Percentiles rank a stretch among this genome's conserved stretches.
Conservation (phyloP, 2,113 vertebrate species). For the Sorex fumeus region DNA sequence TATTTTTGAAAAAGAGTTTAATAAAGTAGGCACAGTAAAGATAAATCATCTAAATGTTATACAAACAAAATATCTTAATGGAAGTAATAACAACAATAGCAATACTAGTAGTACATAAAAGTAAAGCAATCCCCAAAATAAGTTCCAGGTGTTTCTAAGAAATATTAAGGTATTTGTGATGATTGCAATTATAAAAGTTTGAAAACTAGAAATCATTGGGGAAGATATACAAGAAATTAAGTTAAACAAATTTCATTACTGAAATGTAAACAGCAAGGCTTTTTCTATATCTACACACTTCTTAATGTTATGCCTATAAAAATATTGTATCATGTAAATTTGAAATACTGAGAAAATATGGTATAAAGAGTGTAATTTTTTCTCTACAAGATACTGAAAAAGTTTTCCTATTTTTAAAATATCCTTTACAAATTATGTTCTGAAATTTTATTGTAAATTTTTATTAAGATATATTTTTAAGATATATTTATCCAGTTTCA, state of each 20-base stretch:
- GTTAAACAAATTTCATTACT: not conserved
- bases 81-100: not conserved
- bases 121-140: not conserved
- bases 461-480: not conserved
- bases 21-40: slow-evolving; percentile 16
- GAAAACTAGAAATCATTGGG: not conserved
- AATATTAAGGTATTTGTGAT: not conserved
- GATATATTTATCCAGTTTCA: slow-evolving; percentile 1
- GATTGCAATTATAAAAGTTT: not conserved
- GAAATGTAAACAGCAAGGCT: not conserved
- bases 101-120: not conserved
- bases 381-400: slow-evolving; percentile 11
- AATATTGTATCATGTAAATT: not conserved
- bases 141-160: not conserved
- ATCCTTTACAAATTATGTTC: slow-evolving; percentile 23
- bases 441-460: not conserved
- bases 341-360: not conserved
- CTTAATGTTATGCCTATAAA: not conserved
- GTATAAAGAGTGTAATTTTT: not conserved
- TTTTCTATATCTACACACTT: not conserved
- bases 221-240: slow-evolving; percentile 18
- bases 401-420: not conserved
- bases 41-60: not conserved
- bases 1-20: not conserved
- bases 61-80: slow-evolving; percentile 5